A percentile compares a stretch with the other conserved stretches of the same genome.
Conservation (phyloP, 2,113 vertebrate species). For the Isurus oxyrinchus region DNA sequence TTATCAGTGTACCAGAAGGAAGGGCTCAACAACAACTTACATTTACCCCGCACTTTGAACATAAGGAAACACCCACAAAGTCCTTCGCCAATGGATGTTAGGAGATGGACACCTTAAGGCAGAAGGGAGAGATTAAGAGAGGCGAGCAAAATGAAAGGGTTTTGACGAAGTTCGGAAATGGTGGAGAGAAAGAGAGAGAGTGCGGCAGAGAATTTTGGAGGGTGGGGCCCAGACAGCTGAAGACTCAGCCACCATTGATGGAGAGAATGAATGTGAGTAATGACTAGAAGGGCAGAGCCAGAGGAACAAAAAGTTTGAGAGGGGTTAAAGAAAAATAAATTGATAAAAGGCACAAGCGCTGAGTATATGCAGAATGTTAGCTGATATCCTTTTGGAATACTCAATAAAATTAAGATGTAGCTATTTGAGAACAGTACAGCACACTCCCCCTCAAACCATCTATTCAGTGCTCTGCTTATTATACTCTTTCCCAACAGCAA, state of each 20-base stretch:
- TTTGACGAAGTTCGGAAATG: background rate
- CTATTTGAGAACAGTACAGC: background rate
- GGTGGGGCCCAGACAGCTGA: background rate
- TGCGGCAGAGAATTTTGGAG: background rate
- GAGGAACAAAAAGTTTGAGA: background rate
- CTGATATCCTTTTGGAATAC: background rate
- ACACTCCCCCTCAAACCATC: background rate
- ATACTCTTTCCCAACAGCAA: background rate
- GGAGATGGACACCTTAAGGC: background rate
- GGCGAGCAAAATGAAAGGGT: background rate
- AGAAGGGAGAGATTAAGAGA: background rate
- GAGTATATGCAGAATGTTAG: background rate
- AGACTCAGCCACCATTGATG: background rate
- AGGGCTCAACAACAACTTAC: background rate
- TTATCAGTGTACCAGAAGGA: background rate
- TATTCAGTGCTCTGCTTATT: background rate
- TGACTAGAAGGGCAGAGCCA: background rate
- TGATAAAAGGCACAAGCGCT: background rate
- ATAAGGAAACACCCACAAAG: background rate
- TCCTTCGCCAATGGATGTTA: background rate
- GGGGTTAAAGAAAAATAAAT: background rate
- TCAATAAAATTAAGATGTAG: too few relatives aligned
- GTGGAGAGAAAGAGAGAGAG: background rate
- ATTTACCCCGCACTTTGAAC: background rate
- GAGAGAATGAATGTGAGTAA: background rate